Conservation (phyloP, 2,797 vertebrate genomes). For the Chaetodon trifasciatus region DNA sequence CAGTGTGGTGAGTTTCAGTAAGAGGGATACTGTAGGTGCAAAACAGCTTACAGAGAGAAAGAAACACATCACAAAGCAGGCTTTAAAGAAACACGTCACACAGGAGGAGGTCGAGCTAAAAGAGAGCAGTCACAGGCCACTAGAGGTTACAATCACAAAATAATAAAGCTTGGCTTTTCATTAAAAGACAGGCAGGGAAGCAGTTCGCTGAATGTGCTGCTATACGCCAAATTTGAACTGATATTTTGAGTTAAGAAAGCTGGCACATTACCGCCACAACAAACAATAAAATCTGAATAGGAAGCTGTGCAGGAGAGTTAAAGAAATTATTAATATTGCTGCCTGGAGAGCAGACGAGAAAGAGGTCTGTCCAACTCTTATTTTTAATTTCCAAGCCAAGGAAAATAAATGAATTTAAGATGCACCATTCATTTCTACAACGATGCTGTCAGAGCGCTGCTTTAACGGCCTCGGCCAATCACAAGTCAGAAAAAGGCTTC, state of each 20-base stretch:
- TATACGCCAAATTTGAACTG: not conserved
- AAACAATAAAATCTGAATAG: not conserved
- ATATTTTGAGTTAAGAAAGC: constrained; percentile 8
- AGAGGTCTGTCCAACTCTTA: constrained; percentile 30
- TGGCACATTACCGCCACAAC: not conserved
- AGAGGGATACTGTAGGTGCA: constrained; percentile 55
- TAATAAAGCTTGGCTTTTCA: constrained; percentile 59
- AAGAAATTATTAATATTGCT: constrained; percentile 28
- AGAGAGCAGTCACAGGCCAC: constrained; percentile 68
- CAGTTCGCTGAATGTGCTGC: constrained; percentile 4
- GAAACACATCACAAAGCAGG: constrained; percentile 72
- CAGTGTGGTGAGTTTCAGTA: constrained; percentile 50
- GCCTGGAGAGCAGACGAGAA: constrained; percentile 54
- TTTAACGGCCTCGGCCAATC: constrained; percentile 35
- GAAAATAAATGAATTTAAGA: constrained; percentile 53
- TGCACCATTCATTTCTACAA: constrained; percentile 62
- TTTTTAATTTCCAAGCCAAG: constrained; percentile 67
- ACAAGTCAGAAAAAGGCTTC: constrained; percentile 6
- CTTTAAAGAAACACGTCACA: constrained; percentile 69
- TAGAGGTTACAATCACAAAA: constrained; percentile 68
- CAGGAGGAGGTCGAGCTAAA: constrained; percentile 59
- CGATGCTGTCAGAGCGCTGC: constrained; percentile 13
- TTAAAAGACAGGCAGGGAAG: constrained; percentile 69
- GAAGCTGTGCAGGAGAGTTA: not conserved
- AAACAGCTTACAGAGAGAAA: constrained; percentile 63